Evolutionary conservation across 2,888 invertebrate genomes (phyloP).

Genomic region (Erebia aethiops): DNA sequence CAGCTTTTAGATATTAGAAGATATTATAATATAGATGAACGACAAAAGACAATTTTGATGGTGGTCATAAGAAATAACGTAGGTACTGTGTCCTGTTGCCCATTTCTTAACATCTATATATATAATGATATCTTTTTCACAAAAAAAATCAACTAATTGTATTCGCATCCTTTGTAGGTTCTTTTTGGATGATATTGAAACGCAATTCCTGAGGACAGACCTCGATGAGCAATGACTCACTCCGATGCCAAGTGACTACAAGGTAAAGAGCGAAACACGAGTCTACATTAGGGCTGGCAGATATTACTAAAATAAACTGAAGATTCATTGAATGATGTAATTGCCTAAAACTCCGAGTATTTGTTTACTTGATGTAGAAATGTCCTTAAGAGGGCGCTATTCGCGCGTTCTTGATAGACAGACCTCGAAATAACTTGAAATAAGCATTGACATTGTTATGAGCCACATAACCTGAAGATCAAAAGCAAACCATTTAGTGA

Average conservation of each 20-base stretch:
- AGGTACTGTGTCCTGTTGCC: not conserved
- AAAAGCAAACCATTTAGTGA: not conserved
- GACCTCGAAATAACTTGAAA: constrained; percentile 43
- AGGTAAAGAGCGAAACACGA: constrained; percentile 57
- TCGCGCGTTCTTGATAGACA: constrained; percentile 37
- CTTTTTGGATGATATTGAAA: constrained; percentile 12
- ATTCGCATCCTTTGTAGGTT: not conserved
- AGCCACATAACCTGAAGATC: not conserved
- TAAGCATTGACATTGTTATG: constrained; percentile 53
- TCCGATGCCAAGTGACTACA: constrained; percentile 63
- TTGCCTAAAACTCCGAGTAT: constrained; percentile 1
- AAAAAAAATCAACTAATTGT: not conserved
- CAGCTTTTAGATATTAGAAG: too few relatives aligned
- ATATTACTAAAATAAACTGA: constrained; percentile 8
- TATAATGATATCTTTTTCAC: too few relatives aligned
- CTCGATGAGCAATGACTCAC: constrained; percentile 58
- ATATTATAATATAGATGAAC: not conserved
- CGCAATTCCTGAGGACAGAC: constrained; percentile 42
- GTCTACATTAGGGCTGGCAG: constrained; percentile 18
- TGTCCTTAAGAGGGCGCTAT: constrained; percentile 7
- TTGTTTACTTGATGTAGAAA: not conserved
- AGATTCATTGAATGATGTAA: constrained; percentile 18
- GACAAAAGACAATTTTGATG: not conserved
- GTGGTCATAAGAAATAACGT: too few relatives aligned
- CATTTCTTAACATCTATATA: not conserved